phyloP scores from a whole-genome alignment of 2,797 vertebrate genomes.

The Phoeniculus purpureus region DNA sequence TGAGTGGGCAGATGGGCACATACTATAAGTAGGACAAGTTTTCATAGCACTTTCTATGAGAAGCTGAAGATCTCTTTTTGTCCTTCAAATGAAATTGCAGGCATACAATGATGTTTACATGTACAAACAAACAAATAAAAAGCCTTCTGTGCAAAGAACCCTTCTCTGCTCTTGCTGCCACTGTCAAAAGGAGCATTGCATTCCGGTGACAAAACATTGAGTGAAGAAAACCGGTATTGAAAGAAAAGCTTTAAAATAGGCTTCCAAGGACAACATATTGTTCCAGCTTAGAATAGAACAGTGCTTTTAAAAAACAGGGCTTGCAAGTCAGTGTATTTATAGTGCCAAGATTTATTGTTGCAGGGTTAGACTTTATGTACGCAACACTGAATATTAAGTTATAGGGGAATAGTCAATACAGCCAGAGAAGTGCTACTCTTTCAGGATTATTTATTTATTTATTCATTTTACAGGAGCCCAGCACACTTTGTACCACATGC shows the following conservation, averaged over 20 bases:
- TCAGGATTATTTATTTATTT: not conserved
- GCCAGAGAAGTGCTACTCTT: not conserved
- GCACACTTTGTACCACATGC: not conserved
- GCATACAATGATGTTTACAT: conserved; percentile 1
- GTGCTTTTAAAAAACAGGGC: conserved; percentile 31
- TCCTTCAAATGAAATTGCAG: conserved; percentile 52
- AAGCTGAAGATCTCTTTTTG: conserved; percentile 24
- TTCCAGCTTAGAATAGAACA: conserved; percentile 50
- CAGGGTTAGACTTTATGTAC: not conserved
- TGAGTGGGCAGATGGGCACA: conserved; percentile 8
- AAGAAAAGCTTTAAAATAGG: conserved; percentile 55
- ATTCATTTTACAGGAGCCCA: not conserved
- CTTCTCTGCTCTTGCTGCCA: not conserved
- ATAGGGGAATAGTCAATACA: not conserved
- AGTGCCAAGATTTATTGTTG: conserved; percentile 28
- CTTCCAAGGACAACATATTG: conserved; percentile 58
- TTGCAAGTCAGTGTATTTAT: conserved; percentile 23
- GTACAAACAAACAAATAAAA: conserved; percentile 17
- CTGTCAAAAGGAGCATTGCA: not conserved
- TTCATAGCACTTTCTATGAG: conserved; percentile 4
- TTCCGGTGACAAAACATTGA: not conserved
- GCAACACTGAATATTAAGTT: not conserved
- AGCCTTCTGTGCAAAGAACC: not conserved
- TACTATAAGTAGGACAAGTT: not conserved
- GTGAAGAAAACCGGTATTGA: conserved; percentile 10